Evolutionary conservation across 2,797 vertebrate genomes (phyloP).

Genomic region (Aulostomus chinensis): DNA sequence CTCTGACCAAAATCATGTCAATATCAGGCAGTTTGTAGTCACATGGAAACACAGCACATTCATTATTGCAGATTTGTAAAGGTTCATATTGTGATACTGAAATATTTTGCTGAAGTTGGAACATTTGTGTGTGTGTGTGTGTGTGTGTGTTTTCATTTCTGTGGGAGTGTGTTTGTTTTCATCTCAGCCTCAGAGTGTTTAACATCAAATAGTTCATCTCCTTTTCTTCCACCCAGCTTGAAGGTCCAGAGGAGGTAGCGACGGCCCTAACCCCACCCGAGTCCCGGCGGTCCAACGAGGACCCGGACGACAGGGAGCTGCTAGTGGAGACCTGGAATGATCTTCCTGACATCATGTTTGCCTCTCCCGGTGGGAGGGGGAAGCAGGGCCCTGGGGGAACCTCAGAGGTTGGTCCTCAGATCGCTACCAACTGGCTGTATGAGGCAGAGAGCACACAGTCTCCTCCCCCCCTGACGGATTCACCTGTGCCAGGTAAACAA

Average conservation of each 20-base stretch:
- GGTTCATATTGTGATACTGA: too few species aligned
- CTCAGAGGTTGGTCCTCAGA: slow-evolving; percentile 39
- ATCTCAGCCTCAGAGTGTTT: too few species aligned
- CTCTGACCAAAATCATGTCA: too few species aligned
- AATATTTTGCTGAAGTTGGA: too few species aligned
- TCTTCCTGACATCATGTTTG: slow-evolving; percentile 4
- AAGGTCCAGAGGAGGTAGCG: slow-evolving; percentile 19
- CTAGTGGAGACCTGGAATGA: slow-evolving; percentile 29
- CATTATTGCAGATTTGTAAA: too few species aligned
- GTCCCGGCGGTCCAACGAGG: slow-evolving; percentile 5
- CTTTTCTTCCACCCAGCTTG: slow-evolving; percentile 35
- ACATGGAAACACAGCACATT: too few species aligned
- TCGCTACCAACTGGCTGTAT: slow-evolving; percentile 17
- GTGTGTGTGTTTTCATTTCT: too few species aligned
- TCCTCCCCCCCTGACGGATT: slow-evolving; percentile 9
- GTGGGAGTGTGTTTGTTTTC: too few species aligned
- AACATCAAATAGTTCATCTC: too few species aligned
- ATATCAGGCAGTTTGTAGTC: too few species aligned
- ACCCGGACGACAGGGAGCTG: slow-evolving; percentile 7
- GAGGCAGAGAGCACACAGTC: slow-evolving; percentile 30
- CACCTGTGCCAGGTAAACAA: slow-evolving; percentile 49
- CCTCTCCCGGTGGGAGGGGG: slow-evolving; percentile 11
- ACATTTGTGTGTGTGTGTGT: too few species aligned
- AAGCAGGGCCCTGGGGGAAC: slow-evolving; percentile 3
- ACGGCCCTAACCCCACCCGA: slow-evolving; percentile 1